Conservation (phyloP, 2,888 invertebrate genomes). For the Metalampra italica region DNA sequence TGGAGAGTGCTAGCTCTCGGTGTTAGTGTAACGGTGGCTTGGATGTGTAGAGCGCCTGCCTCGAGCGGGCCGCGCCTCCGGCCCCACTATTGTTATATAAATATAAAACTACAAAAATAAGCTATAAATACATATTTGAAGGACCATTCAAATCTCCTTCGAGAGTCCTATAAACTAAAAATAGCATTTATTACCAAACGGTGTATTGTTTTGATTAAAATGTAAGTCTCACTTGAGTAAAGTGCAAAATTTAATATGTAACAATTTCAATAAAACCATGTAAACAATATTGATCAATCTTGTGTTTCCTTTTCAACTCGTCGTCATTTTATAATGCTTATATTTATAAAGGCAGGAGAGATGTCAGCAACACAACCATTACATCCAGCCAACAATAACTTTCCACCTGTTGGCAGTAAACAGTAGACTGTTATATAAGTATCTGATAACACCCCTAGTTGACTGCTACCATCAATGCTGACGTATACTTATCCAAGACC, state of each 20-base stretch:
- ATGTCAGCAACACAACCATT: conserved; percentile 29
- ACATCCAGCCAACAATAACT: conserved; percentile 49
- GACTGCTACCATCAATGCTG: too few species aligned
- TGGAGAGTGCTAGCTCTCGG: conserved; percentile 53
- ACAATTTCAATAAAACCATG: conserved; percentile 75
- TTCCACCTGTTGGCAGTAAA: conserved; percentile 44
- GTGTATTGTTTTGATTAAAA: conserved; percentile 74
- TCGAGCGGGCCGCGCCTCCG: conserved; percentile 1
- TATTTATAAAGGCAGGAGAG: conserved; percentile 39
- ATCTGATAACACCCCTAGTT: too few species aligned
- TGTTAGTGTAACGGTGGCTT: conserved; percentile 32
- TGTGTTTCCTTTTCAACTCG: conserved; percentile 39
- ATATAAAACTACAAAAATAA: conserved; percentile 42
- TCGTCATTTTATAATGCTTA: conserved; percentile 6
- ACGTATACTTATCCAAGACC: too few species aligned
- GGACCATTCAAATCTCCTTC: conserved; percentile 59
- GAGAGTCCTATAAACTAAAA: conserved; percentile 63
- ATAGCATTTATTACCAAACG: conserved; percentile 78
- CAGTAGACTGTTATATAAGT: too few species aligned
- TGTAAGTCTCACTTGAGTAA: conserved; percentile 68
- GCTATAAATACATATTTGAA: conserved; percentile 42
- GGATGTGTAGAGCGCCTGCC: conserved; percentile 22
- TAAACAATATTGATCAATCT: conserved; percentile 66
- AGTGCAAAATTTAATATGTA: conserved; percentile 78
- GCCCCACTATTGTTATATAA: conserved; percentile 28